Base-by-base conservation (phyloP, 2,888 invertebrate genomes). In the Meganola albula region DNA sequence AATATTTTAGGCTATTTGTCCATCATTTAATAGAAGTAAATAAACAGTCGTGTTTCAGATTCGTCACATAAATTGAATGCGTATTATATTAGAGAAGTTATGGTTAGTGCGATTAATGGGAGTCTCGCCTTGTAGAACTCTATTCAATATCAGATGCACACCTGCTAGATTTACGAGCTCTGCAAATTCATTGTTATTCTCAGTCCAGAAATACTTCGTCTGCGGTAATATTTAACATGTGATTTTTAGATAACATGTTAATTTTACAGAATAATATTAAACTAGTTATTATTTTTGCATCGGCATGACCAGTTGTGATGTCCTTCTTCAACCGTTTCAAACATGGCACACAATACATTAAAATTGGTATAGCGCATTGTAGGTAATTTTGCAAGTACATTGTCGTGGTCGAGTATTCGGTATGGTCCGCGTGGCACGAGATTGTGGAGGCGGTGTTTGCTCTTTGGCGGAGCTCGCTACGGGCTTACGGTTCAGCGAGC, bases 371-470 rank as follows among this genome's bases (percentile, higher is more conserved):
- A 35, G 37, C 28, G 62, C 53, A 66, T 68, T 69, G 66, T 59
- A 62, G 68, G 69, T 76, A 76, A 79, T 78, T 72, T 71, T 72
- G 71, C 58, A 63, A 70, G 74, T 76, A 71, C 73, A 78, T 76
- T 73, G 75, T 76, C 71, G 71, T 71, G 76, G 79, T 72, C 70
- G 72, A 79, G 74, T 77, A 78, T 74, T 66, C 66, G 66, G 61
- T 68, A 79, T 75, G 83, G 83, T 84, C 80, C 73, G 67, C 78
- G 74, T 77, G 80, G 78, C 80, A 79, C 82, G 82, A 84, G 82
- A 84, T 83, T 83, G 82, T 74, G 79, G 67, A 82, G 76, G 76
- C 84, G 77, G 68, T 83, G 79, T 85, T 84, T 85, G 83, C 84
- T 84, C 83, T 85, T 83, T 84, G 82, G 78, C 73, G 69, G 61